Evolutionary conservation across 53 echinoderm and acorn worm genomes (phyloP).

Genomic region (Apostichopus leukothele): DNA sequence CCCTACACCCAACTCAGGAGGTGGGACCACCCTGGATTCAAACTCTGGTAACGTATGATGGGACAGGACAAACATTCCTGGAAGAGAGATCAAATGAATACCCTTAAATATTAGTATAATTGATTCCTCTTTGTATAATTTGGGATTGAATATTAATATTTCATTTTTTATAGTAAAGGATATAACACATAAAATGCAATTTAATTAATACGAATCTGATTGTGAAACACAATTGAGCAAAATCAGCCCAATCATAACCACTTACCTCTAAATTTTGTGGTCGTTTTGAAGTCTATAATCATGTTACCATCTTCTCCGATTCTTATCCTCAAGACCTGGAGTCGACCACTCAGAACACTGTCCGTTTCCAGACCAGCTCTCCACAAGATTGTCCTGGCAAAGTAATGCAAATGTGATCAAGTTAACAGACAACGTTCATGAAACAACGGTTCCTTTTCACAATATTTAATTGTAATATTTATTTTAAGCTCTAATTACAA

Average conservation of each 20-base stretch:
- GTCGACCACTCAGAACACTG: slow-evolving; percentile 83
- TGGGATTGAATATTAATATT: too few relatives aligned
- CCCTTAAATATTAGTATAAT: too few relatives aligned
- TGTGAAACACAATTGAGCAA: too few relatives aligned
- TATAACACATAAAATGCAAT: too few relatives aligned
- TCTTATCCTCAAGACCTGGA: slow-evolving; percentile 82
- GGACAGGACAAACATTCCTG: slow-evolving; percentile 87
- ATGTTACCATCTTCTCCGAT: slow-evolving; percentile 91
- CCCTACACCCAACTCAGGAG: slow-evolving; percentile 78
- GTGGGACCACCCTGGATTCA: slow-evolving; percentile 88
- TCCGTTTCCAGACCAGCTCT: slow-evolving; percentile 96
- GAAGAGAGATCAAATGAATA: background rate
- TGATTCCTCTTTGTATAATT: too few relatives aligned
- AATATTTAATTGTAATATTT: too few relatives aligned
- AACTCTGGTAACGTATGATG: slow-evolving; percentile 96
- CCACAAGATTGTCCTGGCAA: slow-evolving; percentile 87
- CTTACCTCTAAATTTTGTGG: slow-evolving; percentile 95
- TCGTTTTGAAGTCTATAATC: slow-evolving; percentile 97
- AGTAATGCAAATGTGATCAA: background rate
- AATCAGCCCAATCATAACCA: too few relatives aligned
- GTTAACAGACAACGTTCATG: background rate
- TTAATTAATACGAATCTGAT: too few relatives aligned
- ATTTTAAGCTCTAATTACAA: too few relatives aligned
- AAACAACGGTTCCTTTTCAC: too few relatives aligned
- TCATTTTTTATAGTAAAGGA: too few relatives aligned